Evolutionary conservation across 2,888 invertebrate genomes (phyloP), one percentile per base, ranked within the genome.

Genomic region (Deladenus siricidicola): DNA sequence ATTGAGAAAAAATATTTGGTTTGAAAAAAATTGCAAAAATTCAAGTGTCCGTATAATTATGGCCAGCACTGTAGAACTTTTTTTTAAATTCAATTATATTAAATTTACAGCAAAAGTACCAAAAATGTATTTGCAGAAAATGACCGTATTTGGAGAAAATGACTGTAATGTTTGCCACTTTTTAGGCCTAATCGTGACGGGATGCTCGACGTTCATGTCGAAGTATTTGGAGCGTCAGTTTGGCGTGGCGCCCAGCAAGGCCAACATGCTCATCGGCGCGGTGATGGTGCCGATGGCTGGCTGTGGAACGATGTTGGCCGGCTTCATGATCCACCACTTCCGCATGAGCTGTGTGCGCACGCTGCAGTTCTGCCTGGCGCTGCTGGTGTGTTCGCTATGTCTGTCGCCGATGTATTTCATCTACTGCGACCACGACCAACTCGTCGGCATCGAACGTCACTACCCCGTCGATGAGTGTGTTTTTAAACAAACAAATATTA

Each of bases 201-300:
- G 80, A 2, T 87, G 88, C 71, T 87, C 88, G 0, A 87, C 88
- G 0, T 89, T 89, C 76, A 82, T 89, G 70, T 88, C 89, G 1
- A 89, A 89, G 55, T 68, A 88, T 62, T 86, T 89, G 59, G 88
- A 89, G 80, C 87, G 87, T 79, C 88, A 89, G 81, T 89, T 88
- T 70, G 86, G 86, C 65, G 86, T 89, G 2, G 86, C 85, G 34
- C 86, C 88, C 0, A 86, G 87, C 39, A 84, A 85, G 69, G 87
- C 89, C 0, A 88, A 89, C 14, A 78, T 89, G 60, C 80, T 88
- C 47, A 85, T 89, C 81, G 88, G 88, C 10, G 80, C 87, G 42
- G 86, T 88, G 48, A 88, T 88, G 0, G 88, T 90, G 1, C 89
- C 89, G 0, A 88, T 89, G 1, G 90, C 89, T 0, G 68, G 68